Conservation (phyloP, 1,140 invertebrate species). For the Globodera rostochiensis region DNA sequence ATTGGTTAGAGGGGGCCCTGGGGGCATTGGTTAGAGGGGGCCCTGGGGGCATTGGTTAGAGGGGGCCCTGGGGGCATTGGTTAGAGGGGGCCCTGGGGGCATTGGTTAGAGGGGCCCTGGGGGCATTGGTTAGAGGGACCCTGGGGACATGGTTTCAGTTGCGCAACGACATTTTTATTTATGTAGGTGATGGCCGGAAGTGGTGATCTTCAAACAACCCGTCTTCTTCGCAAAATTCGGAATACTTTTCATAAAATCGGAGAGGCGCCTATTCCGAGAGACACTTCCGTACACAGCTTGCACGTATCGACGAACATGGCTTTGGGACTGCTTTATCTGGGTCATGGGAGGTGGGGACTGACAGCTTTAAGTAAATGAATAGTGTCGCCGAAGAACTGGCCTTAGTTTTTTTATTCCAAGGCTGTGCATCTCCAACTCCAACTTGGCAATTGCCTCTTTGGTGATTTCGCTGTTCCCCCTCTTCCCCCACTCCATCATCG, state of each 20-base stretch:
- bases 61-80: no score
- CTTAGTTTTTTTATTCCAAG: slow-evolving; percentile 23
- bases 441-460: slow-evolving; percentile 43
- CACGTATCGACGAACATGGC: slow-evolving; percentile 48
- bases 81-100: no score
- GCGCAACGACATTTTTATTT: no score
- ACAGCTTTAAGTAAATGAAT: no score
- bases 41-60: no score
- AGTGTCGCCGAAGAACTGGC: no score
- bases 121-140: no score
- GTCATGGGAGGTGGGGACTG: slow-evolving; percentile 44
- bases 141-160: no score
- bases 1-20: no score
- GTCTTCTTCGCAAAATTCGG: slow-evolving; percentile 46
- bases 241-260: slow-evolving; percentile 21
- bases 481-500: slow-evolving; percentile 42
- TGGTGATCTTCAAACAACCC: slow-evolving; percentile 35
- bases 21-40: no score
- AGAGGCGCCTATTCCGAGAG: slow-evolving; percentile 28
- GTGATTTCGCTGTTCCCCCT: slow-evolving; percentile 50
- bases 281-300: slow-evolving; percentile 36
- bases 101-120: no score
- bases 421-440: slow-evolving; percentile 32
- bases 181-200: slow-evolving; percentile 51
- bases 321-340: slow-evolving; percentile 47